phyloP scores from a whole-genome alignment of 2,113 vertebrate species.

The Pseudolaguvia tuberculata region DNA sequence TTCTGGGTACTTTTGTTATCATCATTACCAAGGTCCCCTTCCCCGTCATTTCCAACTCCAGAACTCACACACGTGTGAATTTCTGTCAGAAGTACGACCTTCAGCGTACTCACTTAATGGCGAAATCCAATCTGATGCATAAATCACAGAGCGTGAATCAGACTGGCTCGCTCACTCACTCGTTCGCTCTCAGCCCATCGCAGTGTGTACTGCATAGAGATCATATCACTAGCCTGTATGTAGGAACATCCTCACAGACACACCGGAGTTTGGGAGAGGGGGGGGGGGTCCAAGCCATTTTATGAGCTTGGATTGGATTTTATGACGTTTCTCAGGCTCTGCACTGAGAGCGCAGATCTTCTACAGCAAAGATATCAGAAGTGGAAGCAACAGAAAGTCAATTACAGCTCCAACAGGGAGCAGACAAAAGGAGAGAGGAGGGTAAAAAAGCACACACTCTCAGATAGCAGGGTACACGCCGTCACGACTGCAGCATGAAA shows the following conservation, averaged over 20 bases:
- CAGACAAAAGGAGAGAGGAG: slow-evolving; percentile 40
- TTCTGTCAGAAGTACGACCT: neutral
- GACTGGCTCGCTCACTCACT: neutral
- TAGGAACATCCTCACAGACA: neutral
- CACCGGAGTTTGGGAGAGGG: neutral
- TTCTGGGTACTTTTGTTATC: no score
- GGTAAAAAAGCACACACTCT: no score
- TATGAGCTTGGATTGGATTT: slow-evolving; percentile 52
- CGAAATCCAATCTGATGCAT: slow-evolving; percentile 3
- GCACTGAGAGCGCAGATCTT: no score
- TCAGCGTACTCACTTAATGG: neutral
- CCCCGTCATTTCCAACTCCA: neutral
- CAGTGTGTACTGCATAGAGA: neutral
- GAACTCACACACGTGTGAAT: neutral
- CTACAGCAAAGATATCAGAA: slow-evolving; percentile 45
- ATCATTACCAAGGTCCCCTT: neutral
- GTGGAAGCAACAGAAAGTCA: slow-evolving; percentile 51
- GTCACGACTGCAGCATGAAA: no score
- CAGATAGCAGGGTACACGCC: no score
- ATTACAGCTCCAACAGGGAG: slow-evolving; percentile 50
- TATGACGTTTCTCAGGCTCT: slow-evolving; percentile 51
- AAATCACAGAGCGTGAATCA: neutral
- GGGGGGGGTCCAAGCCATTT: slow-evolving; percentile 39
- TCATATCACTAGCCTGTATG: neutral
- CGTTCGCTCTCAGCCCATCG: no score